phyloP scores from a whole-genome alignment of 2,888 invertebrate species.

The Eristalis pertinax region DNA sequence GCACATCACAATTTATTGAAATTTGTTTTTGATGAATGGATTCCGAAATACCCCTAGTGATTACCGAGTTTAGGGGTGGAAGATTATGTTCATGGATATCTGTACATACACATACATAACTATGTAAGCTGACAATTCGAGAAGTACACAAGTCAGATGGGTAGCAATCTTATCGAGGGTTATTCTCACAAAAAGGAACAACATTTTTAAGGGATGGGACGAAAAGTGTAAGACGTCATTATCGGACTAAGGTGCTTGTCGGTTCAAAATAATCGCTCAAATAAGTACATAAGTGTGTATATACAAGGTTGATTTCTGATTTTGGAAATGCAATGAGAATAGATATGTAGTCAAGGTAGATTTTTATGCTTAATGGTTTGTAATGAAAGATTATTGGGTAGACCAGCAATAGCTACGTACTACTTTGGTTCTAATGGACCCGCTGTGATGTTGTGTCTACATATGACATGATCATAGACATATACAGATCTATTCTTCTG shows the following conservation, averaged over 20 bases:
- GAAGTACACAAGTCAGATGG: neutral
- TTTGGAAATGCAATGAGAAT: too few species aligned
- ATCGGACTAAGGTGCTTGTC: neutral
- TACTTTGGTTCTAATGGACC: too few species aligned
- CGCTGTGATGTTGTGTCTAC: too few species aligned
- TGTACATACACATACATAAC: neutral
- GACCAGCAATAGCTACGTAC: too few species aligned
- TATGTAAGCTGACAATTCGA: neutral
- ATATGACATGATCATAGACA: too few species aligned
- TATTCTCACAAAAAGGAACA: neutral
- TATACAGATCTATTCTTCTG: too few species aligned
- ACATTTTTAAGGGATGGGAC: neutral
- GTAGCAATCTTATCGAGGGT: neutral
- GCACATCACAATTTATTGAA: slow-evolving; percentile 53
- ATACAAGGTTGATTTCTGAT: too few species aligned
- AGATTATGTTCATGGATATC: neutral
- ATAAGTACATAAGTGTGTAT: too few species aligned
- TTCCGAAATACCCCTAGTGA: slow-evolving; percentile 1
- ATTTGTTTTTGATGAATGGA: slow-evolving; percentile 19
- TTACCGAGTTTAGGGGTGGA: slow-evolving; percentile 10
- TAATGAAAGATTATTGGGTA: too few species aligned
- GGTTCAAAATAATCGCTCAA: too few species aligned
- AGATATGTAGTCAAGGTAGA: too few species aligned
- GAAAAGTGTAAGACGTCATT: neutral
- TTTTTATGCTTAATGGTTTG: too few species aligned